A percentile compares a stretch with the other conserved stretches of the same genome.
phyloP scores from a whole-genome alignment of 2,113 vertebrate species.

The Sylvia atricapilla region DNA sequence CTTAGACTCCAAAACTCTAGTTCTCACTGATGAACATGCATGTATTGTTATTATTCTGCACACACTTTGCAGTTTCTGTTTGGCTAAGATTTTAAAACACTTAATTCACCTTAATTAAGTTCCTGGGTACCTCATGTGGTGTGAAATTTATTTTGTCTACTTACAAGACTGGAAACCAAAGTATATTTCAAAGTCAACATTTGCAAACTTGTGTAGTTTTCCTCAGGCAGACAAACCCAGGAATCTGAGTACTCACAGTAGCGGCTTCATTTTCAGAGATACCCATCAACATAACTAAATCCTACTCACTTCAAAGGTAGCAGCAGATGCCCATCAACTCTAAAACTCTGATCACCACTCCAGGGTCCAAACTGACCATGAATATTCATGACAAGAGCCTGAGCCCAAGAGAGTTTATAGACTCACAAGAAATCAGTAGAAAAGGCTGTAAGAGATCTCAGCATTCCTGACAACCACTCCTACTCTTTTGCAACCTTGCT shows the following conservation, averaged over 20 bases:
- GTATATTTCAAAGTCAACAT: not conserved
- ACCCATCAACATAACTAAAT: not conserved
- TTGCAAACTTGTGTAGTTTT: not conserved
- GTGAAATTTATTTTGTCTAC: constrained; percentile 15
- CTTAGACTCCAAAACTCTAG: not conserved
- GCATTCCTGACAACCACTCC: not conserved
- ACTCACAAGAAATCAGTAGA: not conserved
- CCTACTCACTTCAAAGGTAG: not conserved
- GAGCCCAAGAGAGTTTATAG: not conserved
- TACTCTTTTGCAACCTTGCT: not conserved
- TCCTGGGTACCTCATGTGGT: not conserved
- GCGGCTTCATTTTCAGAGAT: not conserved
- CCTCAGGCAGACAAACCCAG: not conserved
- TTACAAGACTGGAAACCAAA: not conserved
- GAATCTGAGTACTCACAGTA: not conserved
- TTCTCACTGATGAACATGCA: not conserved
- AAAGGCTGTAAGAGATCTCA: not conserved
- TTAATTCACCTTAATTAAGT: constrained; percentile 45
- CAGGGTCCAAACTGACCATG: not conserved
- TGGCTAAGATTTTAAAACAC: constrained; percentile 13
- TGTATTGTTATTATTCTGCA: not conserved
- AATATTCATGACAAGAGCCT: not conserved
- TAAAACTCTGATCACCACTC: not conserved
- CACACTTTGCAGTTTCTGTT: not conserved
- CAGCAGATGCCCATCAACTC: not conserved